Evolutionary conservation across 2,797 vertebrate species (phyloP).

Genomic region (Lutjanus argentimaculatus): DNA sequence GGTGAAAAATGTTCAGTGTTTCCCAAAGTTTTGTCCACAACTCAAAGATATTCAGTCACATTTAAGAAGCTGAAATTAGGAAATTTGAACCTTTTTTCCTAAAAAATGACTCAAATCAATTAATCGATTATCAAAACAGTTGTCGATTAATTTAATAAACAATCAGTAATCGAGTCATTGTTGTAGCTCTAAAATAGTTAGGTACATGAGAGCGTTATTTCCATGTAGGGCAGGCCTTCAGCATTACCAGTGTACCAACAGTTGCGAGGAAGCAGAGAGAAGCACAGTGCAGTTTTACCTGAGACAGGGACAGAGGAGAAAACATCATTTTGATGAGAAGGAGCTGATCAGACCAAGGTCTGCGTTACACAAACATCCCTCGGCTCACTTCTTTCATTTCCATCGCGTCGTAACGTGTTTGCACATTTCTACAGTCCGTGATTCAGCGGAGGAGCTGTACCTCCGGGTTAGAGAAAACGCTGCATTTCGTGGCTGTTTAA

Average conservation of each 20-base stretch:
- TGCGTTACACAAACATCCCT: slow-evolving; percentile 31
- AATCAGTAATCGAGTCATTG: no score
- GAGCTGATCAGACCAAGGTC: slow-evolving; percentile 19
- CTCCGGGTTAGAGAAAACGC: slow-evolving; percentile 34
- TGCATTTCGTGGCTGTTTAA: slow-evolving; percentile 52
- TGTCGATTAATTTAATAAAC: no score
- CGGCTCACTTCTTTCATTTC: slow-evolving; percentile 1
- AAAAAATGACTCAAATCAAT: no score
- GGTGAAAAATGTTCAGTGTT: no score
- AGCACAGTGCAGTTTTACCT: slow-evolving; percentile 51
- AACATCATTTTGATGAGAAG: slow-evolving; percentile 63
- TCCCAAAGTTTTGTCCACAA: no score
- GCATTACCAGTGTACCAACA: neutral
- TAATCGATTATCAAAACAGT: no score
- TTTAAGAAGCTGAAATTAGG: no score
- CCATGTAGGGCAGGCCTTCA: neutral
- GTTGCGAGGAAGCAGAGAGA: neutral
- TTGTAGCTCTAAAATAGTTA: no score
- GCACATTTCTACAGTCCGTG: neutral
- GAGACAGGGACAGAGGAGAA: slow-evolving; percentile 65
- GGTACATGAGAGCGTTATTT: neutral
- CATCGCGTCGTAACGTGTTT: slow-evolving; percentile 11
- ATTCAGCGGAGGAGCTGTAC: slow-evolving; percentile 3
- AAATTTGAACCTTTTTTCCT: no score
- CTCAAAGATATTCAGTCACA: no score